Percentiles rank a stretch among this genome's conserved stretches.
Evolutionary conservation across 1,140 invertebrate genomes (phyloP).

Genomic region (Drosophila aff.): DNA sequence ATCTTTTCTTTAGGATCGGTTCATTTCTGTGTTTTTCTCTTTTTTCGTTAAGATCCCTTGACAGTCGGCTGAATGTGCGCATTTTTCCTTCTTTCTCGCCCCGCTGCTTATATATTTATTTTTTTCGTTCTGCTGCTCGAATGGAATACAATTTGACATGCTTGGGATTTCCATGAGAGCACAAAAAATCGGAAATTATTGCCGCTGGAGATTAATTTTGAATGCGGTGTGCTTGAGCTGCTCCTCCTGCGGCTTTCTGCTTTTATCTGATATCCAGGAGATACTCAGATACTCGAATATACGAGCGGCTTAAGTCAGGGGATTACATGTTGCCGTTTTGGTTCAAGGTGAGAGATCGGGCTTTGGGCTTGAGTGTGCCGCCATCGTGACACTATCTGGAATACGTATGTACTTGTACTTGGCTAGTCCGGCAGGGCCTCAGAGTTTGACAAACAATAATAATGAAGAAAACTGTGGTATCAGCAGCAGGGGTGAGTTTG

Average conservation of each 20-base stretch:
- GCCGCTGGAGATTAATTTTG: slow-evolving; percentile 73
- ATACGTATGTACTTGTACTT: slow-evolving; percentile 12
- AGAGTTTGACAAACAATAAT: slow-evolving; percentile 48
- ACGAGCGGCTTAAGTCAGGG: slow-evolving; percentile 53
- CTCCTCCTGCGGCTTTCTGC: slow-evolving; percentile 19
- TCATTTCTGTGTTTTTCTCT: slow-evolving; percentile 48
- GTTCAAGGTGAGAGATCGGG: slow-evolving; percentile 58
- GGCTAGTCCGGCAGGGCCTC: slow-evolving; percentile 13
- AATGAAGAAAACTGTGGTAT: slow-evolving; percentile 26
- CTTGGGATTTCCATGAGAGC: slow-evolving; percentile 72
- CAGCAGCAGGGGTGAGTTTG: slow-evolving; percentile 39
- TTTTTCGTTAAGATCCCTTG: slow-evolving; percentile 75
- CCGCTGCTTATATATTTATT: slow-evolving; percentile 39
- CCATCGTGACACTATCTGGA: slow-evolving; percentile 33
- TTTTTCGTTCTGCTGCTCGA: slow-evolving; percentile 32
- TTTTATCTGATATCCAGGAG: slow-evolving; percentile 23
- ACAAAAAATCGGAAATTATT: slow-evolving; percentile 77
- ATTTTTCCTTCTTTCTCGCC: slow-evolving; percentile 41
- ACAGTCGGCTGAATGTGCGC: slow-evolving; percentile 54
- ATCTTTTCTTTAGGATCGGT: slow-evolving; percentile 68
- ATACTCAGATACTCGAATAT: slow-evolving; percentile 37
- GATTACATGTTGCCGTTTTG: slow-evolving; percentile 45
- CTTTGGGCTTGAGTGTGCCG: slow-evolving; percentile 11
- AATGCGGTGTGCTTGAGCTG: slow-evolving; percentile 41
- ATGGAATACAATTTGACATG: slow-evolving; percentile 79